A percentile compares a stretch with the other conserved stretches of the same genome.
Evolutionary conservation across 2,113 vertebrate genomes (phyloP).

Genomic region (Garra rufa): DNA sequence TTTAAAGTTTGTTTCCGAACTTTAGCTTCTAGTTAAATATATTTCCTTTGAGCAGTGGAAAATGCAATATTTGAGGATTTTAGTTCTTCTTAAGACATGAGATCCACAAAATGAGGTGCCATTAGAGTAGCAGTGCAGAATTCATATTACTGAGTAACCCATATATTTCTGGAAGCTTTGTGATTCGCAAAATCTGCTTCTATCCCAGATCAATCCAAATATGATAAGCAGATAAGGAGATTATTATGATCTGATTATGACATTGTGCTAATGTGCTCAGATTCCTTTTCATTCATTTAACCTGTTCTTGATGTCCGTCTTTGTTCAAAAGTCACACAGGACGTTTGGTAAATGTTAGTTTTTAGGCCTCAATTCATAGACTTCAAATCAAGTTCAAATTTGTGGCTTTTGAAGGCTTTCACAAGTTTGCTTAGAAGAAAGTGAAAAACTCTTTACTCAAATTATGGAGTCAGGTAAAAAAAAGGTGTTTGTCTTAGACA

Average conservation of each 20-base stretch:
- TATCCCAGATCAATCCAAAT: slow-evolving; percentile 16
- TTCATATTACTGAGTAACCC: background rate
- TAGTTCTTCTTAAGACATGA: background rate
- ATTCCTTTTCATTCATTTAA: background rate
- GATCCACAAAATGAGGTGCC: background rate
- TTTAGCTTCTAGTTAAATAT: too few relatives aligned
- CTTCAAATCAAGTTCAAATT: background rate
- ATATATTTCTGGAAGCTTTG: slow-evolving; percentile 7
- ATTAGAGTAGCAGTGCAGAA: background rate
- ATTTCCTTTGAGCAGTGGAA: background rate
- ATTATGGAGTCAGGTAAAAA: background rate
- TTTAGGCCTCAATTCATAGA: background rate
- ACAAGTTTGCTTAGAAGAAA: background rate
- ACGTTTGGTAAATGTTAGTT: background rate
- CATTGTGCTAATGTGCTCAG: background rate
- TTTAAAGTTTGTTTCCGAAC: too few relatives aligned
- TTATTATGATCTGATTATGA: slow-evolving; percentile 23
- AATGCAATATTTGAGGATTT: background rate
- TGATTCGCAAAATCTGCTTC: slow-evolving; percentile 7
- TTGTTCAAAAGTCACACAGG: background rate
- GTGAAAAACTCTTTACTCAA: background rate
- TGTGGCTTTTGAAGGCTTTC: background rate
- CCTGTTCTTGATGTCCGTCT: background rate
- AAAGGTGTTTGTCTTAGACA: background rate
- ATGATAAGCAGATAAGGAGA: background rate